Percentiles rank a stretch among this genome's conserved stretches.
These are phyloP conservation scores for Sylvicola cinctus DNA, from an alignment of 2,888 invertebrate genomes.

Conservation along the genomic window DNA sequence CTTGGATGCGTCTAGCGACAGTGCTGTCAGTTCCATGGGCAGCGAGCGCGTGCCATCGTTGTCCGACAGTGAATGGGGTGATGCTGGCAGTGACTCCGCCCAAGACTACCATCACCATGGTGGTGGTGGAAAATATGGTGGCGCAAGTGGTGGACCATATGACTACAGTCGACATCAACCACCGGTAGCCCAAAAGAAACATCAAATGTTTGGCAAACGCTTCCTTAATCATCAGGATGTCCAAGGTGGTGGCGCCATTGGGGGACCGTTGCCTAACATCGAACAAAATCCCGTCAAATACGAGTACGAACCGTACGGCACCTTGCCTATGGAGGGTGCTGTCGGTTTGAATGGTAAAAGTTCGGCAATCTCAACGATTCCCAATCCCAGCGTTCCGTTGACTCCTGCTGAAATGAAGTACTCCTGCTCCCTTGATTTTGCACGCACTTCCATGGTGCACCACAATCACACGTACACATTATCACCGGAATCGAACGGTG, in stretches of 20 bases:
- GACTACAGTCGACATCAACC: constrained; percentile 41
- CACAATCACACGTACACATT: constrained; percentile 81
- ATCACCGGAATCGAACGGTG: constrained; percentile 46
- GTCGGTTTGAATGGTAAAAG: constrained; percentile 13
- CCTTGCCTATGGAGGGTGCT: constrained; percentile 16
- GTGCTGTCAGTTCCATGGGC: constrained; percentile 84
- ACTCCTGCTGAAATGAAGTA: constrained; percentile 38
- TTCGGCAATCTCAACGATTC: constrained; percentile 7
- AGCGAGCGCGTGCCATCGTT: constrained; percentile 74
- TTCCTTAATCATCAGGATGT: constrained; percentile 44
- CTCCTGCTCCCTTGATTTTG: constrained; percentile 46
- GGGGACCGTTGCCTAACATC: constrained; percentile 13
- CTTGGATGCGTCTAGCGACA: constrained; percentile 72
- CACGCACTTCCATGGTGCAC: constrained; percentile 30
- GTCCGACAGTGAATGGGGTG: constrained; percentile 82
- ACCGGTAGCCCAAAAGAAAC: constrained; percentile 69
- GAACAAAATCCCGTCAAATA: constrained; percentile 28
- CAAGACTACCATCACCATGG: constrained; percentile 44
- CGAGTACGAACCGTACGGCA: constrained; percentile 30
- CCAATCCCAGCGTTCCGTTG: constrained; percentile 1
- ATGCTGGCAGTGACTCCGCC: constrained; percentile 65
- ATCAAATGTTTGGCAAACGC: constrained; percentile 79
- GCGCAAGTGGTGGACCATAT: constrained; percentile 35
- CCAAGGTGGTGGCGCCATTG: constrained; percentile 8
- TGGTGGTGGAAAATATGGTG: background rate